These are phyloP conservation scores for Zootoca vivipara DNA, from an alignment of 2,113 vertebrate genomes.

Conservation along the genomic window DNA sequence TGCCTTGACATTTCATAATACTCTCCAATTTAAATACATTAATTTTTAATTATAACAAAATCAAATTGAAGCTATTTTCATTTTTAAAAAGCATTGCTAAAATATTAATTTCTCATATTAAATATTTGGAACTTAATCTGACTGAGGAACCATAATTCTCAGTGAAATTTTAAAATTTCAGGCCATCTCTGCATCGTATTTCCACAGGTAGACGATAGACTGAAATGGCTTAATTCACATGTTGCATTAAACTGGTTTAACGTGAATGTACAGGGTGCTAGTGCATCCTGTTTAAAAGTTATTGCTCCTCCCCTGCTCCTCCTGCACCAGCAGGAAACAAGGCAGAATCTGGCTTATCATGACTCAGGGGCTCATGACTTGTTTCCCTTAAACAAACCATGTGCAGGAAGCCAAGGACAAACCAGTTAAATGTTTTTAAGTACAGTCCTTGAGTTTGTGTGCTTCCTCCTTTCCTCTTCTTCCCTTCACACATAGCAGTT, in stretches of 20 bases:
- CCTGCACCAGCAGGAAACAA: too few relatives aligned
- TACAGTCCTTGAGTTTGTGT: neutral
- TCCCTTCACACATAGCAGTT: neutral
- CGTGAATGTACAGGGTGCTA: too few relatives aligned
- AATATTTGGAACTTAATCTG: neutral
- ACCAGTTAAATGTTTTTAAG: too few relatives aligned
- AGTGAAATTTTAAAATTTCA: neutral
- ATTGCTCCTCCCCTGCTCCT: too few relatives aligned
- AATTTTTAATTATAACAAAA: neutral
- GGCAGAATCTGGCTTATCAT: too few relatives aligned
- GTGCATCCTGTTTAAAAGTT: too few relatives aligned
- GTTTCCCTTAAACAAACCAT: too few relatives aligned
- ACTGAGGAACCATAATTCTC: neutral
- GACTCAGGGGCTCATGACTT: too few relatives aligned
- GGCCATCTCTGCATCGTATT: neutral
- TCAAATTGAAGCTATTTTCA: neutral
- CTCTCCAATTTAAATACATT: neutral
- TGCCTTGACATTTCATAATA: neutral
- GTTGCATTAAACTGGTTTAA: too few relatives aligned
- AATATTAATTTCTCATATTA: neutral
- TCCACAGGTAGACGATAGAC: too few relatives aligned
- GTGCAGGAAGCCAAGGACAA: too few relatives aligned
- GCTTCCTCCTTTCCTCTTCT: neutral
- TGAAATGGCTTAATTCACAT: too few relatives aligned
- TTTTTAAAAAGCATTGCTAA: neutral